These are phyloP conservation scores for Neosalanx taihuensis DNA, from an alignment of 2,797 vertebrate species.

Conservation along the genomic window DNA sequence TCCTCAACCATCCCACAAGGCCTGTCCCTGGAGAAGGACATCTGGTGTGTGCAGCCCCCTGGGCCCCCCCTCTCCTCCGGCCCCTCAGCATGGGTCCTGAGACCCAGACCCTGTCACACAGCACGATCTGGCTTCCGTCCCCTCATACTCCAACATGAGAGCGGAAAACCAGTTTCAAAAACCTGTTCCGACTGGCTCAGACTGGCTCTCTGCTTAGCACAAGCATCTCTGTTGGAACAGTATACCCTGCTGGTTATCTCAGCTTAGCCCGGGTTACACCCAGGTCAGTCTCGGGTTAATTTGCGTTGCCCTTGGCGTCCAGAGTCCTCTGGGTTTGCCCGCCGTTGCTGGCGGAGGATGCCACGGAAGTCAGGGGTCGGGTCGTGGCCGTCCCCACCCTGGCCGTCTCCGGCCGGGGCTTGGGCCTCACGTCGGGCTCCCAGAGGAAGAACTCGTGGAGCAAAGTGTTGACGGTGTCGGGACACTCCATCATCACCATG, in stretches of 20 bases:
- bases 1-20: background rate
- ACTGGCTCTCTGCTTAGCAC: slow-evolving; percentile 4
- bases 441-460: slow-evolving; percentile 94
- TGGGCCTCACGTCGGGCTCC: slow-evolving; percentile 78
- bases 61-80: background rate
- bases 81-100: slow-evolving; percentile 13
- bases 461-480: slow-evolving; percentile 91
- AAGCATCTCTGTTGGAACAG: slow-evolving; percentile 8
- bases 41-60: slow-evolving; percentile 13
- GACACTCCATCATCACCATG: slow-evolving; percentile 99
- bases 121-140: slow-evolving; percentile 4
- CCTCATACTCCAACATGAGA: slow-evolving; percentile 5
- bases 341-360: slow-evolving; percentile 42
- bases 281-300: slow-evolving; percentile 24
- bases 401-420: slow-evolving; percentile 61
- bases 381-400: background rate
- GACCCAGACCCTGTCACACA: slow-evolving; percentile 14
- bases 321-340: slow-evolving; percentile 21
- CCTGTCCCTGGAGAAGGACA: background rate
- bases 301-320: slow-evolving; percentile 37
- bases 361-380: slow-evolving; percentile 29
- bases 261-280: slow-evolving; percentile 18
- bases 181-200: slow-evolving; percentile 18
- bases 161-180: slow-evolving; percentile 19
- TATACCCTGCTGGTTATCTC: slow-evolving; percentile 16